Base-by-base conservation (phyloP, 2,797 vertebrate species). In the Xiphorhynchus erythropygius region DNA sequence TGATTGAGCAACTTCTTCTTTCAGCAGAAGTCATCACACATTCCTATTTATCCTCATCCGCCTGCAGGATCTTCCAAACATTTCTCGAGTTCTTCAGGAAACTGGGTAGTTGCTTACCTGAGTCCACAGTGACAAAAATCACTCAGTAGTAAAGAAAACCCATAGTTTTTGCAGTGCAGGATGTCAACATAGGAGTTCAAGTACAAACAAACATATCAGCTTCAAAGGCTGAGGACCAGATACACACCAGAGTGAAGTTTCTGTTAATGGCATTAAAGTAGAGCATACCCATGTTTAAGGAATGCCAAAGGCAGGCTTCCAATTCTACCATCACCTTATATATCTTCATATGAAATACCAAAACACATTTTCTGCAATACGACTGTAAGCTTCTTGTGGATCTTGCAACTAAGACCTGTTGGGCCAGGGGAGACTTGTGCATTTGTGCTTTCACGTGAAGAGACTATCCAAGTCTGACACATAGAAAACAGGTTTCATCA, bases 401-500 rank as follows among this genome's bases (percentile, higher is more conserved):
- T 22, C 52, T 5, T 49, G 9, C 39, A 65, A 19, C 5, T 15
- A n/a, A 71, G 21, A 24, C 28, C 57, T 39, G 23, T 1, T 59
- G 23, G 30, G 42, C 42, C 35, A 88, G 41, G 35, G 19, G 0
- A 56, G 13, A 52, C 33, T 33, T 11, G 21, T 35, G 28, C 52
- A 65, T 18, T 1, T 42, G 13, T 13, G 3, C n/a, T 33, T 73
- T 11, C 42, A 50, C 22, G 9, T 42, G 35, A 75, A 7, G 15
- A 33, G 5, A 79, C 6, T 21, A 83, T 46, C 24, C n/a, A 64
- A 39, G 49, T 42, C 12, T 64, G 44, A 79, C 21, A 71, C 10
- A 11, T 0, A 0, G 2, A 76, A 71, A 17, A 44, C 11, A 44
- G 7, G 13, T 33, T 77, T 75, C 24, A 55, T 13, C 7, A 44